Evolutionary conservation across 2,113 vertebrate genomes (phyloP), one percentile per base, ranked within the genome.

Genomic region (Tor tambroides): DNA sequence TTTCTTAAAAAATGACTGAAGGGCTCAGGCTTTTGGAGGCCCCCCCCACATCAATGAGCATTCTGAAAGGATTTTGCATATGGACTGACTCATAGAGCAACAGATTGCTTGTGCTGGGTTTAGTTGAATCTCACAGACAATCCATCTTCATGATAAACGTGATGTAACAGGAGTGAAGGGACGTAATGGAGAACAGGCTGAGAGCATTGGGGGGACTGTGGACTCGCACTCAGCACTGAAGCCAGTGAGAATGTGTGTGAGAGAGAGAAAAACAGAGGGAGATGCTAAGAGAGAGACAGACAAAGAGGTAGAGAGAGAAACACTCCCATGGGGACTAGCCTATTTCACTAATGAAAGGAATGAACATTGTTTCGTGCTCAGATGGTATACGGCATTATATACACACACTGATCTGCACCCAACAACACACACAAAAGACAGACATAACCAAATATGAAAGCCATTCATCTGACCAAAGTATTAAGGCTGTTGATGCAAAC

Each of bases 311-410:
- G 32, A 84, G 38, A 79, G 32, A 46, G 41, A 59, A 19, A 19
- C 35, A 23, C 38, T 84, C 80, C 46, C 83, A 72, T 87, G 72
- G 79, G 88, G 77, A 71, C 86, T 89, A 84, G 83, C 86, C 86
- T 84, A 87, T 87, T 87, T 89, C 74, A 87, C 80, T 86, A 87
- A 89, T 89, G 80, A 87, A 87, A 87, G 86, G 41, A 89, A 86
- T 75, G 79, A 89, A 71, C 80, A 79, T 85, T 83, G 54, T 69
- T 71, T 72, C 12, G 41, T 78, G 72, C 86, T 83, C 84, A 83
- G 83, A 86, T 83, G 86, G 77, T 83, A 67, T 72, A 87, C 49
- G 28, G 56, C 26, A 84, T 75, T 85, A 74, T 87, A 83, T 30
- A 59, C 83, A 86, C 43, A 81, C 54, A 78, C 32, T 38, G 75